These are phyloP conservation scores for Vanessa atalanta DNA, from an alignment of 1,140 invertebrate species.

Conservation along the genomic window DNA sequence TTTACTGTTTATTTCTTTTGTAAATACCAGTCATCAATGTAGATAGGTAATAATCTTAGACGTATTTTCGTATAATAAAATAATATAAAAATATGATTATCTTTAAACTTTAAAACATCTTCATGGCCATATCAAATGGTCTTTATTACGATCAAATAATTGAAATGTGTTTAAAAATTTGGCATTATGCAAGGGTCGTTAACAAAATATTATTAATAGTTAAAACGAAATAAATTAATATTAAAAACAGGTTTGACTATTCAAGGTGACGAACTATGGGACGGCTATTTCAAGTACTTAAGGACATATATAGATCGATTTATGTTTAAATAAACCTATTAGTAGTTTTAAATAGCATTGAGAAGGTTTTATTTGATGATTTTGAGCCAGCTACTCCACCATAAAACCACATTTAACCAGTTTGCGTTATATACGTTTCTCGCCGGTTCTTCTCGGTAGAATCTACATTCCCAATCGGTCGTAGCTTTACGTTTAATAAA, in stretches of 20 bases:
- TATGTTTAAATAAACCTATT: neutral
- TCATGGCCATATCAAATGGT: conserved; percentile 6
- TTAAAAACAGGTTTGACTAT: neutral
- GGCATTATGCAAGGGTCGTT: conserved; percentile 3
- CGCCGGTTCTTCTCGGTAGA: too few relatives aligned
- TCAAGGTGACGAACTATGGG: neutral
- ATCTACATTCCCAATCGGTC: too few relatives aligned
- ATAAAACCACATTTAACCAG: too few relatives aligned
- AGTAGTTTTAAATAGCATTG: too few relatives aligned
- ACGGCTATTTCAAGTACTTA: neutral
- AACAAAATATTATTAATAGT: neutral
- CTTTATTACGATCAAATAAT: conserved; percentile 18
- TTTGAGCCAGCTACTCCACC: too few relatives aligned
- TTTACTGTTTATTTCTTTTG: too few relatives aligned
- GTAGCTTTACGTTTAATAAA: too few relatives aligned
- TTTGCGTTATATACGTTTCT: too few relatives aligned
- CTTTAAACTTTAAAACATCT: neutral
- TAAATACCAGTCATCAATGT: too few relatives aligned
- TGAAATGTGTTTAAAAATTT: conserved; percentile 23
- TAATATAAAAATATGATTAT: neutral
- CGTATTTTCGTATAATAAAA: neutral
- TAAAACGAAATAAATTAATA: neutral
- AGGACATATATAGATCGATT: neutral
- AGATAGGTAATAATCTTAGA: neutral
- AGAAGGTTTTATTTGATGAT: too few relatives aligned